Conservation (phyloP, 2,888 invertebrate species). For the Pedicia rivosa region DNA sequence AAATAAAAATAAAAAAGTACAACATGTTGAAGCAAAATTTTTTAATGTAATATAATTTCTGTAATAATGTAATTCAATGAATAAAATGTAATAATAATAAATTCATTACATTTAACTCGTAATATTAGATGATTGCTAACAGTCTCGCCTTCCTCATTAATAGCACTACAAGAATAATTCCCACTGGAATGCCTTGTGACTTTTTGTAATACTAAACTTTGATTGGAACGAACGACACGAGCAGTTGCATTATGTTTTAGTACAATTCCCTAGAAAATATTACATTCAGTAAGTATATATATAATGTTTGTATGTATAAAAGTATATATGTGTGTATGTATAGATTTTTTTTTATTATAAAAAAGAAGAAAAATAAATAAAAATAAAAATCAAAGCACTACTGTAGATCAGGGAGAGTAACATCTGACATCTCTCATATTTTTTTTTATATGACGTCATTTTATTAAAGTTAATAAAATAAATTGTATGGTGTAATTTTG, state of each 20-base stretch:
- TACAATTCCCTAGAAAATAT: slow-evolving; percentile 41
- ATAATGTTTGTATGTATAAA: too few relatives aligned
- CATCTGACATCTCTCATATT: too few relatives aligned
- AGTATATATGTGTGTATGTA: background rate
- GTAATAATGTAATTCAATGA: background rate
- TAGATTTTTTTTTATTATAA: background rate
- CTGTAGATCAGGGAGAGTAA: too few relatives aligned
- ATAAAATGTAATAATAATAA: background rate
- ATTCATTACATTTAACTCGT: slow-evolving; percentile 60
- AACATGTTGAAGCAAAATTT: too few relatives aligned
- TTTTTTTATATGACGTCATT: too few relatives aligned
- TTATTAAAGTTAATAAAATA: too few relatives aligned
- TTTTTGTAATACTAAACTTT: slow-evolving; percentile 69
- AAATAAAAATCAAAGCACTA: background rate
- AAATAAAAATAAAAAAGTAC: too few relatives aligned
- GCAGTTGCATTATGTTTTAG: slow-evolving; percentile 65
- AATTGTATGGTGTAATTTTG: too few relatives aligned
- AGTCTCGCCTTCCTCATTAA: slow-evolving; percentile 65
- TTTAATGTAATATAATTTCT: too few relatives aligned
- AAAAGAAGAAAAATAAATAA: background rate
- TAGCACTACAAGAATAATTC: slow-evolving; percentile 63
- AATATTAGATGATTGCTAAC: slow-evolving; percentile 62
- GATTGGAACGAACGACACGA: slow-evolving; percentile 68
- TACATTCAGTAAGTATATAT: too few relatives aligned
- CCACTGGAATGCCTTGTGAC: slow-evolving; percentile 65